Evolutionary conservation across 2,113 vertebrate genomes (phyloP).

Genomic region (Falcunculus frontatus): DNA sequence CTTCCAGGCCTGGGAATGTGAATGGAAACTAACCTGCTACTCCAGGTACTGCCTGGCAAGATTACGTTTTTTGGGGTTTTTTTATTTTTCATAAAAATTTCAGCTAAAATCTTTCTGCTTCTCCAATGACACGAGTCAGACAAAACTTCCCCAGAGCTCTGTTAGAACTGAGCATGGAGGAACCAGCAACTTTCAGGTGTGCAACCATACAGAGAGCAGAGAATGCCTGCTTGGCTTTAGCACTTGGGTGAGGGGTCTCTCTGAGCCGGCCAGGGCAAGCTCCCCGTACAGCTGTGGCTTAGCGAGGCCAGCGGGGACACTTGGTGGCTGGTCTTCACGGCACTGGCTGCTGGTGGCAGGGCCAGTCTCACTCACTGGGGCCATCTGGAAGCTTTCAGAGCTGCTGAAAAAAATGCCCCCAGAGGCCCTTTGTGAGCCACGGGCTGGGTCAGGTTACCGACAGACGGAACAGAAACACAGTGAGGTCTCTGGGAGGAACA

Average conservation of each 20-base stretch:
- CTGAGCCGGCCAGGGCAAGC: fast-evolving
- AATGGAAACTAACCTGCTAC: not conserved
- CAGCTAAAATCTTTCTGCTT: not conserved
- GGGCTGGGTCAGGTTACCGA: not conserved
- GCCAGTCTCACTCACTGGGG: not conserved
- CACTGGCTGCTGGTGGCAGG: not conserved
- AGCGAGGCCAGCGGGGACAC: not conserved
- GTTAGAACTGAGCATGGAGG: not conserved
- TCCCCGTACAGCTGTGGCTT: not conserved
- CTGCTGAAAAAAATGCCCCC: not conserved
- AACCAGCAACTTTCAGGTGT: not conserved
- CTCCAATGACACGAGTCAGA: not conserved
- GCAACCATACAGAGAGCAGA: not conserved
- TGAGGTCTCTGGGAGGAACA: not conserved
- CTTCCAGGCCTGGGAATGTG: not conserved
- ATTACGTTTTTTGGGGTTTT: no score
- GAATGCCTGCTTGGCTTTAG: fast-evolving
- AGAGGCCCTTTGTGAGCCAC: not conserved
- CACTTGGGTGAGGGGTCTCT: fast-evolving
- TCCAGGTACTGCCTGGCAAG: not conserved
- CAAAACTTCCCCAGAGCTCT: not conserved
- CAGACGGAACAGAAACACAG: not conserved
- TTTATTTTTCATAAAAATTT: not conserved
- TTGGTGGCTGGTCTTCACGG: fast-evolving
- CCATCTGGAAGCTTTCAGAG: conserved; percentile 7